Base-by-base conservation (phyloP, 2,888 invertebrate species). In the Sialis fuliginosa region DNA sequence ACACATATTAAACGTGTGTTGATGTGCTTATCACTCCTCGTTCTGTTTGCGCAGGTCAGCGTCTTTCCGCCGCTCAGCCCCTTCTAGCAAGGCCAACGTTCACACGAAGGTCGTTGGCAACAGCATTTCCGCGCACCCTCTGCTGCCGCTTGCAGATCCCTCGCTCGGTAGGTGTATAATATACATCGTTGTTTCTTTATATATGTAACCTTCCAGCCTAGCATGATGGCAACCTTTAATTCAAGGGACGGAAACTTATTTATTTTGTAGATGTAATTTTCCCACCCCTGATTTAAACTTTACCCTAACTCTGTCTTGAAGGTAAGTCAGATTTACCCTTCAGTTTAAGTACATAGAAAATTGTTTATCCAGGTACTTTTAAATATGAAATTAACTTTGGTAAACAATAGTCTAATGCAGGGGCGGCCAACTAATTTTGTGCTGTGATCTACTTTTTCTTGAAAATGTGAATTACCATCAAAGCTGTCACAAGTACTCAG, bases 51-150 rank as follows among this genome's bases (percentile, higher is more conserved):
- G 72, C 82, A 89, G 89, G 87, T 89, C 88, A 77, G 88, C 88
- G 72, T 89, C 89, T 74, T 89, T 88, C 80, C 86, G 88, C 72
- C 85, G 87, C 69, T 79, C 79, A 68, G 79, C 77, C 68, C 73
- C 75, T 67, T 73, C 75, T 65, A 75, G 76, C 68, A 75, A 74
- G 62, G 72, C 70, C 70, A 75, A 75, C 71, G 73, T 72, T 70
- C 72, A 73, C 69, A 71, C 74, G 66, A 74, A 68, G 64, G 68
- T 67, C 64, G 80, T 81, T 73, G 82, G 81, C 75, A 78, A 81
- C 75, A 86, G 85, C 79, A 80, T 88, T 75, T 88, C 88, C 72
- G 88, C 88, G 71, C 88, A 88, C 74, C 88, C 88, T 72, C 80
- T 89, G 77, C 83, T 89, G 78, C 89, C 89, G 72, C 82, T 89